Base-by-base conservation (phyloP, 2,797 vertebrate genomes). In the Enteromius trimaculatus region DNA sequence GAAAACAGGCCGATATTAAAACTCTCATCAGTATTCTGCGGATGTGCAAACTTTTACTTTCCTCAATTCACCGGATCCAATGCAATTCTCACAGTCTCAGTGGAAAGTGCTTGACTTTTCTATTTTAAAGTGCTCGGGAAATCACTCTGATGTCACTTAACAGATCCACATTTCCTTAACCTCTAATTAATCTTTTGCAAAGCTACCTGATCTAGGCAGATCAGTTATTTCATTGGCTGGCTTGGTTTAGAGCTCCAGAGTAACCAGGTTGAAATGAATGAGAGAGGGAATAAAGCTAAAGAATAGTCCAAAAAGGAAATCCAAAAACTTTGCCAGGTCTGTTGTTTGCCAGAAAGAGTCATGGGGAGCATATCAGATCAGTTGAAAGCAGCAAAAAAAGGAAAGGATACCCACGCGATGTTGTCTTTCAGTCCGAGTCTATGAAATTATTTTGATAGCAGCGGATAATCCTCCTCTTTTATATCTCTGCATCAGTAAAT, bases 1-100 rank as follows among this genome's bases (percentile, higher is more conserved):
- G 77, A 83, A 77, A 84, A 53, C 16, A n/a, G 47, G 42, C 72
- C 13, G 37, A 79, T 69, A 53, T 81, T 26, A 80, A 79, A 83
- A 85, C 11, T 31, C 84, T 79, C 84, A 86, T 81, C 82, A 71
- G 87, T 86, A 87, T 87, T 87, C 86, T 71, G 77, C 10, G 69
- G 64, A 51, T 80, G 79, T 86, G 37, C 77, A 74, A 79, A 80
- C 60, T 42, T 77, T 69, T 55, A 77, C 74, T 75, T 39, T 77
- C 65, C 84, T 80, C 64, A 7, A 34, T 83, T 66, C 68, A 62
- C 8, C 39, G 58, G 79, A 85, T 78, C 65, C 77, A 37, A 14
- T 72, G 51, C 53, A 23, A 31, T 79, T 66, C 65, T 68, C 49
- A 60, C 72, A 75, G 31, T 53, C 71, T 62, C 23, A 21, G 31